phyloP scores from a whole-genome alignment of 1,140 invertebrate genomes.

The Eriosoma lanigerum region DNA sequence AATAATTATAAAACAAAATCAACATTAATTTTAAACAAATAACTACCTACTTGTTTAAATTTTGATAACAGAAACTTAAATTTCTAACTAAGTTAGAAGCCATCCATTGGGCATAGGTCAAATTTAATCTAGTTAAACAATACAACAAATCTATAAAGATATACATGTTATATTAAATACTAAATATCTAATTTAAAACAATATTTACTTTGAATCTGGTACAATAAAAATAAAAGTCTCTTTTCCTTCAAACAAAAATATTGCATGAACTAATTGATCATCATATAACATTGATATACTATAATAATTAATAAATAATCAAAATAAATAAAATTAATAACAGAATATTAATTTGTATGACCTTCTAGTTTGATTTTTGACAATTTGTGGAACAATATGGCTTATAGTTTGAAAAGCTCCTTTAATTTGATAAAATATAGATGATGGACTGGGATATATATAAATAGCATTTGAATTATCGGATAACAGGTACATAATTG shows the following conservation, averaged over 20 bases:
- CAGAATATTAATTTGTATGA: background rate
- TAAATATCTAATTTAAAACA: background rate
- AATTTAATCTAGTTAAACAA: conserved; percentile 23
- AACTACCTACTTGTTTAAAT: conserved; percentile 29
- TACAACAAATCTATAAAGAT: background rate
- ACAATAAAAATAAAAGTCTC: conserved; percentile 37
- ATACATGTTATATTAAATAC: background rate
- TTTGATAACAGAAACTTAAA: conserved; percentile 40
- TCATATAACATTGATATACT: conserved; percentile 41
- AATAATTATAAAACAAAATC: background rate
- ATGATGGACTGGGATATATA: conserved; percentile 12
- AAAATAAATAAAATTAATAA: background rate
- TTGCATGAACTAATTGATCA: conserved; percentile 35
- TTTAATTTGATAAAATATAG: conserved; percentile 44
- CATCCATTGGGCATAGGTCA: conserved; percentile 9
- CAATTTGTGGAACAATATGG: conserved; percentile 31
- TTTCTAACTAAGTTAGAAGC: conserved; percentile 21
- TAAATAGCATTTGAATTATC: conserved; percentile 26
- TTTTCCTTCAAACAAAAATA: conserved; percentile 24
- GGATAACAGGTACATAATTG: background rate
- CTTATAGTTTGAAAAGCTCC: conserved; percentile 48
- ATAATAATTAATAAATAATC: background rate
- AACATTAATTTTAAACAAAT: background rate
- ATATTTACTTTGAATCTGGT: conserved; percentile 41
- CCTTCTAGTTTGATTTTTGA: conserved; percentile 32